phyloP scores from a whole-genome alignment of 2,797 vertebrate species.

The Xyrichtys novacula region DNA sequence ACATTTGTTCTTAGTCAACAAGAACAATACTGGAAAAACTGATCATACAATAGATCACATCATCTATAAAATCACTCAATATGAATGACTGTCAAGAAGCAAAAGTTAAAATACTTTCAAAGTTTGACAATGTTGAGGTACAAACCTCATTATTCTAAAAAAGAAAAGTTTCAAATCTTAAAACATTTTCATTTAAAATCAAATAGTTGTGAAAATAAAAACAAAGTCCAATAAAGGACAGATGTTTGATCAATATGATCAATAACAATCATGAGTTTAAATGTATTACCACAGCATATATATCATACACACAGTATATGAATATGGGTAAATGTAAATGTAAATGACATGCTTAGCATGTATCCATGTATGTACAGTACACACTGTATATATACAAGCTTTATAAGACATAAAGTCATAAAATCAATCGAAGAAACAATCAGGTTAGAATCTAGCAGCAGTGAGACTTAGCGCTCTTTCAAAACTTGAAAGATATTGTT shows the following conservation, averaged over 20 bases:
- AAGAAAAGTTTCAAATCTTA: no score
- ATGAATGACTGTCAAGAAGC: background rate
- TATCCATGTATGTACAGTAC: no score
- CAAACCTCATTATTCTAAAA: no score
- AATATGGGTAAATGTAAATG: no score
- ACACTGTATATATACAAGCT: no score
- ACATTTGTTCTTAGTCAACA: no score
- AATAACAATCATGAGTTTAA: background rate
- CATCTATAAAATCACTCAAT: background rate
- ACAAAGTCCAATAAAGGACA: background rate
- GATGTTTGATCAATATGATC: background rate
- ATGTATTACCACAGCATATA: background rate
- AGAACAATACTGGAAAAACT: background rate
- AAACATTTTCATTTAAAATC: no score
- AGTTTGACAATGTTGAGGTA: no score
- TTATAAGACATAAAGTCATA: background rate
- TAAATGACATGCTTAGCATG: background rate
- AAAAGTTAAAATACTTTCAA: background rate
- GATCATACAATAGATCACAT: background rate
- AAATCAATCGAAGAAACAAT: background rate
- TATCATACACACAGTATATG: background rate
- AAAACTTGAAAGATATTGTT: slow-evolving; percentile 75
- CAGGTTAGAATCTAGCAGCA: slow-evolving; percentile 2
- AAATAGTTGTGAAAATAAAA: no score
- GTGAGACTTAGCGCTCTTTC: no score